Evolutionary conservation across 2,113 vertebrate species (phyloP).

Genomic region (Lophius piscatorius): DNA sequence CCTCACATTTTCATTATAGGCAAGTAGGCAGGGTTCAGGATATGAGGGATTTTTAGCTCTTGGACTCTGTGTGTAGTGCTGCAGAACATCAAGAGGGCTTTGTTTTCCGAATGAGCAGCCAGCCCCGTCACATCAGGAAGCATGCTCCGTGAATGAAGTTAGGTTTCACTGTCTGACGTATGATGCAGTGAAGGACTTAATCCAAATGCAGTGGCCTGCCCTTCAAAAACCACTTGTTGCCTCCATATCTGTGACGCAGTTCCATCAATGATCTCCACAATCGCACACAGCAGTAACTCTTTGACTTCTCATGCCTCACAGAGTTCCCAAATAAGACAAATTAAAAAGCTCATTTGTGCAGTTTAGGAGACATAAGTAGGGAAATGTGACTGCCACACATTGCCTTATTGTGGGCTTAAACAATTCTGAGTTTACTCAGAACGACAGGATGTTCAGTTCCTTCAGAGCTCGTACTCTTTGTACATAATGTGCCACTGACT

Average conservation of each 20-base stretch:
- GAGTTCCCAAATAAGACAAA: too few relatives aligned
- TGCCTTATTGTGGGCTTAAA: not conserved
- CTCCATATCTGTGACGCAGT: constrained; percentile 15
- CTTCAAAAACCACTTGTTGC: constrained; percentile 1
- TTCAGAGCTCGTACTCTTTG: not conserved
- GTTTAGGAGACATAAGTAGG: too few relatives aligned
- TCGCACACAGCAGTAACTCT: not conserved
- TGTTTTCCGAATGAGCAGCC: constrained; percentile 20
- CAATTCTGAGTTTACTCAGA: not conserved
- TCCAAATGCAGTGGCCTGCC: too few relatives aligned
- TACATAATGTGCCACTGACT: constrained; percentile 36
- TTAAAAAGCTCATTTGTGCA: too few relatives aligned
- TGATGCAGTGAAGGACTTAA: not conserved
- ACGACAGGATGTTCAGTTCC: constrained; percentile 12
- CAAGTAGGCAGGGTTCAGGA: constrained; percentile 23
- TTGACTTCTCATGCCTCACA: too few relatives aligned
- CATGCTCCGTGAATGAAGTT: constrained; percentile 8
- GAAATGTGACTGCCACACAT: too few relatives aligned
- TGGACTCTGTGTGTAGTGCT: constrained; percentile 22
- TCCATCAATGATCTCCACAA: not conserved
- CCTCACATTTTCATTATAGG: constrained; percentile 25
- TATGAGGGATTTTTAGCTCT: constrained; percentile 29
- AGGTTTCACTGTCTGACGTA: constrained; percentile 36
- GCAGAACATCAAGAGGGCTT: constrained; percentile 33
- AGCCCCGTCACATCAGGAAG: constrained; percentile 18